A percentile compares a stretch with the other conserved stretches of the same genome.
phyloP scores from a whole-genome alignment of 2,113 vertebrate genomes.

The Apus apus region DNA sequence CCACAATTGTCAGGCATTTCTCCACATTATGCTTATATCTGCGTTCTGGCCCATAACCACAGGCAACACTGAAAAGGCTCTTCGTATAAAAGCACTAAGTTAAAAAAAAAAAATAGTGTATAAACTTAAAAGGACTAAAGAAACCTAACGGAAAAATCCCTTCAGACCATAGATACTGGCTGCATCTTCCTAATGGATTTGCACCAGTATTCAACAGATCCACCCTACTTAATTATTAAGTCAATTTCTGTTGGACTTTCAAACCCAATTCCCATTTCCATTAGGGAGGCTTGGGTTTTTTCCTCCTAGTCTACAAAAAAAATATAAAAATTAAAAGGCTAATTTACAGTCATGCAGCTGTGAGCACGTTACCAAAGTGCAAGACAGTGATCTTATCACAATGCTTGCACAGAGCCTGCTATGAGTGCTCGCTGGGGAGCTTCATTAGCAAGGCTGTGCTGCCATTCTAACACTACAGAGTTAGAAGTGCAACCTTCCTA shows the following conservation, averaged over 20 bases:
- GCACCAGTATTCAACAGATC: not conserved
- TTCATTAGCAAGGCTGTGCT: not conserved
- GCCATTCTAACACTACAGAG: not conserved
- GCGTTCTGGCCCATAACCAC: not conserved
- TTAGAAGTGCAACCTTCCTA: not conserved
- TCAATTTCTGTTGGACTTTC: not conserved
- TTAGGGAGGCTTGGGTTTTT: accelerated
- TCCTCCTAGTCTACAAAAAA: not conserved
- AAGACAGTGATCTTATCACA: accelerated
- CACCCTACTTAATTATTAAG: not conserved
- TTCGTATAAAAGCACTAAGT: not conserved
- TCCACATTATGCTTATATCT: not conserved
- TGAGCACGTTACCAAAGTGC: not conserved
- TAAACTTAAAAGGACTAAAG: not conserved
- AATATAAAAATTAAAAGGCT: not conserved
- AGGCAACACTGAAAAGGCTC: not conserved
- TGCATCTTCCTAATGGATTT: not conserved
- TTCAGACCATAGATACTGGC: not conserved
- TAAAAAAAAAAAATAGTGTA: not conserved
- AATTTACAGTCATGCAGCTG: not conserved
- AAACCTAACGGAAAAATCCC: not conserved
- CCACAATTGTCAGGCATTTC: not conserved
- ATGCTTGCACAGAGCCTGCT: not conserved
- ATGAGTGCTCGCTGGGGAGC: accelerated
- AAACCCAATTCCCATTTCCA: not conserved